Evolutionary conservation across 2,888 invertebrate species (phyloP), one percentile per base, ranked within the genome.

Genomic region (Athalia rosae): DNA sequence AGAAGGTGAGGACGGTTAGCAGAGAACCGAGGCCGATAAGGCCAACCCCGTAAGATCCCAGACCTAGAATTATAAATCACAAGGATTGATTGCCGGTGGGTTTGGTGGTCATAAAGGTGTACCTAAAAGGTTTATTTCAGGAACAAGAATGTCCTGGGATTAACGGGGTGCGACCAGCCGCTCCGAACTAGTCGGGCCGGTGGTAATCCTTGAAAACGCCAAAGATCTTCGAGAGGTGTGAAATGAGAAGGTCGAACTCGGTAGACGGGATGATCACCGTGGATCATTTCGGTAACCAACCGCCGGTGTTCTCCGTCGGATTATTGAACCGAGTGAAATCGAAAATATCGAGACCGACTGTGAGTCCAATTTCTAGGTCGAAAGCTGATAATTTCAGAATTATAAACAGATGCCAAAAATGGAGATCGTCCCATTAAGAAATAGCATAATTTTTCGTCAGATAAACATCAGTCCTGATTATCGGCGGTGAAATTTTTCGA

Each of bases 21-120:
- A 88, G 71, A 4, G 86, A 80, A 1, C 87, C 88, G 9, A 84
- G 81, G 56, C 83, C 83, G 50, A 89, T 80, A 41, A 88, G 80
- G 47, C 83, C 84, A 15, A 84, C 84, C 1, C 87, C 88, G 48
- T 89, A 87, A 8, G 80, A 77, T 59, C 87, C 86, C 15, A 89
- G 81, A 80, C 84, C 89, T 90, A 84, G n/a, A 84, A 84, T 59
- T 28, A 71, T n/a, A 58, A 58, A 53, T 28, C 28, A 28, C 28
- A 28, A 28, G 28, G 28, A 28, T 28, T 28, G 28, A 28, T 28
- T 28, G 28, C 28, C 28, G 28, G 28, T 28, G 28, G 28, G 0
- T 28, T 2, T 28, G 28, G 28, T 28, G 28, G 28, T 28, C 28
- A 28, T 28, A 28, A 28, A 28, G 28, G 28, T 28, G 28, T 28